A percentile compares a stretch with the other conserved stretches of the same genome.
Evolutionary conservation across 2,113 vertebrate genomes (phyloP).

Genomic region (Sakesphorus luctuosus): DNA sequence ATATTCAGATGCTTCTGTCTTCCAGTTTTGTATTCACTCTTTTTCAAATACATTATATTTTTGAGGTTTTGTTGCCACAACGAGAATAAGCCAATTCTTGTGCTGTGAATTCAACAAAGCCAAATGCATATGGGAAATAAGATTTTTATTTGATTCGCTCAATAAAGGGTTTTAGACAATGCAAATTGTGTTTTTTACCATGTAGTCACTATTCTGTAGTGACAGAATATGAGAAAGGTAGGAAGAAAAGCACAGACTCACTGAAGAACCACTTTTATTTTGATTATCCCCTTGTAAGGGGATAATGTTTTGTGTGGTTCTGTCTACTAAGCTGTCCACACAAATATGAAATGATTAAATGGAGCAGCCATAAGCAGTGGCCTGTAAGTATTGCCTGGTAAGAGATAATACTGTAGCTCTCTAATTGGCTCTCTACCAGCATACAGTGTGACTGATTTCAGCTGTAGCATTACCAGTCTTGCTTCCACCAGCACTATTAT

Average conservation of each 20-base stretch:
- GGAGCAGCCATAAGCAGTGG: slow-evolving; percentile 63
- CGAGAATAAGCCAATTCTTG: not conserved
- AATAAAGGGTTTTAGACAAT: not conserved
- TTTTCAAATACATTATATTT: not conserved
- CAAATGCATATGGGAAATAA: not conserved
- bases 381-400: slow-evolving; percentile 71
- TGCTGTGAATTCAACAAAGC: not conserved
- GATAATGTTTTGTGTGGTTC: slow-evolving; percentile 28
- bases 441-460: slow-evolving; percentile 80
- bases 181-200: not conserved
- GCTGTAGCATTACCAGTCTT: slow-evolving; percentile 76
- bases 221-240: not conserved
- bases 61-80: not conserved
- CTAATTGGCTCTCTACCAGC: slow-evolving; percentile 81
- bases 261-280: slow-evolving; percentile 12
- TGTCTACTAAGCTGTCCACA: slow-evolving; percentile 46
- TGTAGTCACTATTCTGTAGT: not conserved
- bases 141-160: not conserved
- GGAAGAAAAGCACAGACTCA: not conserved
- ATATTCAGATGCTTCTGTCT: not conserved
- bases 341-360: slow-evolving; percentile 72
- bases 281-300: not conserved
- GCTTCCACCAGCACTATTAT: slow-evolving; percentile 88
- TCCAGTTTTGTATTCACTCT: not conserved
- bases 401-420: slow-evolving; percentile 75